Evolutionary conservation across 2,888 invertebrate genomes (phyloP), one percentile per base, ranked within the genome.

Genomic region (Nomada hirtipes): DNA sequence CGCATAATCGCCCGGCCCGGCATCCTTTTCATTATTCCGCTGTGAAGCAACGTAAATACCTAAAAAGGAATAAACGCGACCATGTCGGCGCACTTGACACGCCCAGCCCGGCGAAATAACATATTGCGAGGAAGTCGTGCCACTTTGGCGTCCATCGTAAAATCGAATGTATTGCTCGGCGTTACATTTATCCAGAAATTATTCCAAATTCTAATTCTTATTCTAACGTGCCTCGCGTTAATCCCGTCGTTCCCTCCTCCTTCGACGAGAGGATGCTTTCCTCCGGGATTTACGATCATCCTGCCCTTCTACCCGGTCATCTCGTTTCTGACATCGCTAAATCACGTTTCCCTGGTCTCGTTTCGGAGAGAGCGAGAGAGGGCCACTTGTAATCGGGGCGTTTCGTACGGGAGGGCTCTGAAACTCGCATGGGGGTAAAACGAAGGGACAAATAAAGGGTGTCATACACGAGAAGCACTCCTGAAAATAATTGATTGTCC

Each of bases 21-120:
- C 67, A 59, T 79, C 79, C 81, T 82, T 70, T 70, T 79, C 74
- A 63, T 82, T 82, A 82, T 74, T 74, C 59, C 53, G n/a, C 13
- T 18, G 36, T 26, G 23, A 2, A 57, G 13, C 36, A 50, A 47
- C 50, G 67, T 68, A 68, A 75, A 75, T 55, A 50, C 69, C 68
- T 60, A 70, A 82, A 81, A 68, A 65, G 65, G 74, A 55, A 70
- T 60, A 79, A 70, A 72, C 70, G 50, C 61, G 65, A 29, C 44
- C 36, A 18, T 10, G 15, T 52, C 57, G 29, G 15, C 10, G 63
- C n/a, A 57, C 20, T 7, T 69, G 70, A 65, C 80, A 73, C 81
- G 71, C 69, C 63, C 68, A 68, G 18, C 1, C 26, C 11, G 50
- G 29, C 9, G 47, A 36, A 77, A 44, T 69, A 78, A 59, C 55